Evolutionary conservation across 37 sponge, comb jelly and placozoan species (phyloP), one percentile per base, ranked within the genome.

Genomic region (Dysidea cf. avara): DNA sequence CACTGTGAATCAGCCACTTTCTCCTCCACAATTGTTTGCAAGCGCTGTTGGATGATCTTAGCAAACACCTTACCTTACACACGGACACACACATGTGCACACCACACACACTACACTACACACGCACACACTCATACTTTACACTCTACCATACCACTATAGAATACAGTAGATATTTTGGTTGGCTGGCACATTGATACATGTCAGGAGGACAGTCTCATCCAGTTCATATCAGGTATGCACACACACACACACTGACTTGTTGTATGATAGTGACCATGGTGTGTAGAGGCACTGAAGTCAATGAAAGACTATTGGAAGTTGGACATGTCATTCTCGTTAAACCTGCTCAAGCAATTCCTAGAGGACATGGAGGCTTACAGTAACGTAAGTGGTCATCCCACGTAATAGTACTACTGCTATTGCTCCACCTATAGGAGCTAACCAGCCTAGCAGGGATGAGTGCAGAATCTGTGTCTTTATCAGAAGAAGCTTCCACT

Each of bases 141-240:
- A n/a, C n/a, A n/a, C n/a, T n/a, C n/a, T n/a, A n/a, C n/a, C n/a
- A n/a, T n/a, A 43, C 46, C 46, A 43, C 46, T 43, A 9, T 30
- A 77, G 92, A 81, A 86, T 48, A 76, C 66, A 17, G 87, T 92
- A 21, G 95, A 94, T 72, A 80, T 94, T 55, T 83, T 94, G 35
- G 83, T 94, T 17, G 95, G 95, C 18, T 94, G 95, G 95, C 95
- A 94, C 78, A 94, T 94, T 56, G 95, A 94, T 60, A 86, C 83
- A 16, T 62, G 74, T 39, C 86, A 89, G 52, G 83, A 88, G 28
- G 78, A 63, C 2, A 31, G 69, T 0, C 78, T 94, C 32, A 71
- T 86, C 20, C 61, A 76, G 29, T 82, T 79, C 63, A 86, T 91
- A 21, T 75, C 75, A 32, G 54, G 82, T 81, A 21, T 56, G 7